These are phyloP conservation scores for Drosophila nannoptera DNA, from an alignment of 1,140 invertebrate species.

Conservation along the genomic window DNA sequence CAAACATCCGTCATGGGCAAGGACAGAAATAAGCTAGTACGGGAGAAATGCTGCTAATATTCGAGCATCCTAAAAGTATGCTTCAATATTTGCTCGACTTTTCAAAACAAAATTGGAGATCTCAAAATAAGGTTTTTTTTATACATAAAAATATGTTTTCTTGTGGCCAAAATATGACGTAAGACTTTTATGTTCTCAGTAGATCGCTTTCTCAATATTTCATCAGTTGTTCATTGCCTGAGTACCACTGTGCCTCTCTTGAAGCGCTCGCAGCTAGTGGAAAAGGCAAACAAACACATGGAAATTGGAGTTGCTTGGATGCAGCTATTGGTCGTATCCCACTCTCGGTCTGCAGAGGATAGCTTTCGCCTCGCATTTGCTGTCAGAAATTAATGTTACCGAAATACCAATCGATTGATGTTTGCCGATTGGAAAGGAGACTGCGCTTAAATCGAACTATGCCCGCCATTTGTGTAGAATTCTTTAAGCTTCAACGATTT, in stretches of 20 bases:
- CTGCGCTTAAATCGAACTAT: conserved; percentile 60
- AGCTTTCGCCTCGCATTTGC: conserved; percentile 28
- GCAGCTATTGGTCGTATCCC: conserved; percentile 47
- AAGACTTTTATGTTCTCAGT: background rate
- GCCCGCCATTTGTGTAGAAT: too few relatives aligned
- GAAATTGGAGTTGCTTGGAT: conserved; percentile 58
- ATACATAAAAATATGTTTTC: too few relatives aligned
- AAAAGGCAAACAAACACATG: conserved; percentile 63
- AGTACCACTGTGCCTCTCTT: conserved; percentile 3
- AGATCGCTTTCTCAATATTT: background rate
- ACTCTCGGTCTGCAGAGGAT: conserved; percentile 1
- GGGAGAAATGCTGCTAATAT: too few relatives aligned
- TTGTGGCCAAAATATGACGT: too few relatives aligned
- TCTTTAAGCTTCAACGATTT: too few relatives aligned
- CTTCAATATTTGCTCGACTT: background rate
- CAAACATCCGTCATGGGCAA: too few relatives aligned
- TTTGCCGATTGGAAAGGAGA: conserved; percentile 53
- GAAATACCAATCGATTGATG: conserved; percentile 60
- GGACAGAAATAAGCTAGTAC: too few relatives aligned
- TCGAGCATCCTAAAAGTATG: background rate
- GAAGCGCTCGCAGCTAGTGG: conserved; percentile 35
- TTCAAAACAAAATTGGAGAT: too few relatives aligned
- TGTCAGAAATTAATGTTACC: conserved; percentile 57
- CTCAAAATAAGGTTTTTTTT: too few relatives aligned
- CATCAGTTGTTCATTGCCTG: background rate